Base-by-base conservation (phyloP, 23 tunicate species). In the Corella eumyota region DNA sequence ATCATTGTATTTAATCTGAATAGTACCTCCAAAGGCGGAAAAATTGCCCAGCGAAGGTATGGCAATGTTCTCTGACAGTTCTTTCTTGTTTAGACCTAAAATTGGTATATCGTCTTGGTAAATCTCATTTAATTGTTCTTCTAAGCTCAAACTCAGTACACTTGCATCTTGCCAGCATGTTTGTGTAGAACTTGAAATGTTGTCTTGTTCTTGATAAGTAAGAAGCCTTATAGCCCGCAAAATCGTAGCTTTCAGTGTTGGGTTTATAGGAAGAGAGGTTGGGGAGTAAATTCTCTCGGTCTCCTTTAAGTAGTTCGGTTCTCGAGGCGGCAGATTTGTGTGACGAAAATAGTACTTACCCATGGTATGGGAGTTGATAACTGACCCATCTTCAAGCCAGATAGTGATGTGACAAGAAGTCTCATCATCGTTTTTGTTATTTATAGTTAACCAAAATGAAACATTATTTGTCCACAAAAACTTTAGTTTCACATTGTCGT, bases 1-100 rank as follows among this genome's bases (percentile, higher is more conserved):
- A 66, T 82, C 81, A 27, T 73, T 64, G 67, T 67, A 82, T 28
- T 26, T 25, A 33, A 82, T 54, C 37, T 74, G 80, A 7, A 82
- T 55, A 62, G 81, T 82, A 19, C 67, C 79, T 27, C 34, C 49
- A 29, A 59, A 62, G 30, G 69, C 92, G 30, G 75, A 58, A 53
- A 82, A 82, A 0, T 38, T 67, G 6, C 76, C 92, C 36, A 82
- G 36, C 2, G 34, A 35, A 22, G 81, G 75, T 5, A 82, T 61
- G 24, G 13, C 51, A 4, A 62, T 52, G 15, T 33, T 45, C 65
- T 3, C 33, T 22, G 6, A 22, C n/a, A n/a, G n/a, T n/a, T n/a
- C n/a, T n/a, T n/a, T n/a, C n/a, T n/a, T n/a, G n/a, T n/a, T n/a
- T n/a, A n/a, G n/a, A n/a, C n/a, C n/a, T n/a, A n/a, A n/a, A n/a